Evolutionary conservation across 2,888 invertebrate species (phyloP).

Genomic region (Ichneumon xanthorius): DNA sequence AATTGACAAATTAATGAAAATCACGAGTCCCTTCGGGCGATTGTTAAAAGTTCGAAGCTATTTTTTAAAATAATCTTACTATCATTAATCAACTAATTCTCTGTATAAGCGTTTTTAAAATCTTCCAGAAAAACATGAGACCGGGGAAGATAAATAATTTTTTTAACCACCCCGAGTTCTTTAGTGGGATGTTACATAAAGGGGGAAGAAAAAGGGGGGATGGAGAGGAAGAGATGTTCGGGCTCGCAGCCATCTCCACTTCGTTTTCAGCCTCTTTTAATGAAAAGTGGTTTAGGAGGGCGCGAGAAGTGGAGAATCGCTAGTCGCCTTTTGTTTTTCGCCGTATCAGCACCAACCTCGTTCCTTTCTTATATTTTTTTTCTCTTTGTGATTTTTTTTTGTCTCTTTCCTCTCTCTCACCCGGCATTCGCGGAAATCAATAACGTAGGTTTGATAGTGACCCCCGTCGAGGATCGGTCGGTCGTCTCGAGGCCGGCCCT

Average conservation of each 20-base stretch:
- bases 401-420: conserved; percentile 49
- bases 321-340: conserved; percentile 76
- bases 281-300: conserved; percentile 76
- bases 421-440: conserved; percentile 79
- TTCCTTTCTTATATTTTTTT: conserved; percentile 66
- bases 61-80: neutral
- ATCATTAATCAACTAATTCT: neutral
- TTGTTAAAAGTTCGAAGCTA: neutral
- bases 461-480: conserved; percentile 38
- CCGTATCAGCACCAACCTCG: conserved; percentile 79
- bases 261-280: conserved; percentile 66
- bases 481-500: conserved; percentile 48
- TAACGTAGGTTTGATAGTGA: conserved; percentile 69
- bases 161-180: conserved; percentile 39
- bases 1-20: no score
- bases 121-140: neutral
- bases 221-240: conserved; percentile 4
- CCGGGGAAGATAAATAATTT: neutral
- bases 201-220: neutral
- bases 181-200: conserved; percentile 5
- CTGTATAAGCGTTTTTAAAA: neutral
- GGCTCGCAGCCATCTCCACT: neutral
- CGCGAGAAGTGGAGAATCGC: conserved; percentile 77
- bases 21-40: no score
- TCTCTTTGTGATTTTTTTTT: conserved; percentile 61